phyloP scores from a whole-genome alignment of 2,797 vertebrate species.

The Falco berigora region DNA sequence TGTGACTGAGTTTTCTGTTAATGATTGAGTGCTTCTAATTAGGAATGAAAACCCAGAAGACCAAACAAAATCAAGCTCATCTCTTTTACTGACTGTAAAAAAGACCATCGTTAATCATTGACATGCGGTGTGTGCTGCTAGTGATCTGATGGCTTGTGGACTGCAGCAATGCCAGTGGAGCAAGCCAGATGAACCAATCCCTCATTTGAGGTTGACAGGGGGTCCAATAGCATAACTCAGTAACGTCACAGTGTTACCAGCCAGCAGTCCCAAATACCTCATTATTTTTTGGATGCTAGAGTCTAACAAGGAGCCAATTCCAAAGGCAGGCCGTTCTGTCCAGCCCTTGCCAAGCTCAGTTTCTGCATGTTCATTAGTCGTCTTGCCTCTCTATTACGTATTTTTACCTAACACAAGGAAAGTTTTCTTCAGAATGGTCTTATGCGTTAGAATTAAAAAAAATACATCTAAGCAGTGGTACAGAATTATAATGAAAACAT shows the following conservation, averaged over 20 bases:
- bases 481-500: not conserved
- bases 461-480: not conserved
- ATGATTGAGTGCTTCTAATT: slow-evolving; percentile 29
- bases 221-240: not conserved
- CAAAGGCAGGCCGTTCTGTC: not conserved
- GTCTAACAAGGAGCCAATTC: not conserved
- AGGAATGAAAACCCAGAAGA: slow-evolving; percentile 3
- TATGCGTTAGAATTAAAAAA: not conserved
- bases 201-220: not conserved
- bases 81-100: not conserved
- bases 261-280: not conserved
- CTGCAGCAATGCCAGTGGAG: not conserved
- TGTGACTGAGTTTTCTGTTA: not conserved
- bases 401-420: not conserved
- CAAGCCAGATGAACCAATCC: not conserved
- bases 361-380: not conserved
- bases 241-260: not conserved
- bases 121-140: not conserved
- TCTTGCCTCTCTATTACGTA: not conserved
- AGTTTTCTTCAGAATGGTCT: not conserved
- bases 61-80: not conserved
- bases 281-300: not conserved
- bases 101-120: not conserved
- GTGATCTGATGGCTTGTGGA: not conserved
- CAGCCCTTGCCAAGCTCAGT: not conserved